Conservation (phyloP, 1,140 invertebrate genomes). For the Sipha flava region DNA sequence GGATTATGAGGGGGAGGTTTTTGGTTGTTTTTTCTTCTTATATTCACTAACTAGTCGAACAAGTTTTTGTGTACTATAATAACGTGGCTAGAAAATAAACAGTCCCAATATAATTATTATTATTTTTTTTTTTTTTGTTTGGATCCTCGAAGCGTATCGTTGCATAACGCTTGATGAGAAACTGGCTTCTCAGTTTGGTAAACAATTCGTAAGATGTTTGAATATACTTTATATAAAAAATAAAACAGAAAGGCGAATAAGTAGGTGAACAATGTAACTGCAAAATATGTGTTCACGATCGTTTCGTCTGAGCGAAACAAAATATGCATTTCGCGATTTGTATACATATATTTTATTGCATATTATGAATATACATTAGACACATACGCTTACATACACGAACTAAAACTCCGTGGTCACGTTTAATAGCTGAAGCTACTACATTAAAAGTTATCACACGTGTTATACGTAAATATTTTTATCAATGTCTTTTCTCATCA, state of each 20-base stretch:
- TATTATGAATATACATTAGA: too few relatives aligned
- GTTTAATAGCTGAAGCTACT: too few relatives aligned
- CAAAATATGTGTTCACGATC: neutral
- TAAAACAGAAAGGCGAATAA: neutral
- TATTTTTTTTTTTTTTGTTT: neutral
- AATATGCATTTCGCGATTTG: neutral
- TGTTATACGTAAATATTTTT: too few relatives aligned
- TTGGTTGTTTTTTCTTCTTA: too few relatives aligned
- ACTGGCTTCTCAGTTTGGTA: conserved; percentile 7
- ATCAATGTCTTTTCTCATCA: too few relatives aligned
- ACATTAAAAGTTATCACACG: too few relatives aligned
- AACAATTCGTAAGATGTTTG: conserved; percentile 20
- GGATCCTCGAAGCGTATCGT: conserved; percentile 13
- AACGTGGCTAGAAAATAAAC: neutral
- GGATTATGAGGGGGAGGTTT: too few relatives aligned
- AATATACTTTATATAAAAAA: neutral
- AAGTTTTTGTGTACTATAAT: neutral
- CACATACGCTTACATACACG: too few relatives aligned
- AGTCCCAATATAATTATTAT: conserved; percentile 17
- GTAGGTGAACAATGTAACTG: conserved; percentile 28
- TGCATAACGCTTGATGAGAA: conserved; percentile 28
- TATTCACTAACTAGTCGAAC: neutral
- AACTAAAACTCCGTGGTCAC: too few relatives aligned
- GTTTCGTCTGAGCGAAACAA: neutral
- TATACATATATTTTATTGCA: too few relatives aligned